Evolutionary conservation across 2,113 vertebrate genomes (phyloP).

Genomic region (Syngnathus typhle): DNA sequence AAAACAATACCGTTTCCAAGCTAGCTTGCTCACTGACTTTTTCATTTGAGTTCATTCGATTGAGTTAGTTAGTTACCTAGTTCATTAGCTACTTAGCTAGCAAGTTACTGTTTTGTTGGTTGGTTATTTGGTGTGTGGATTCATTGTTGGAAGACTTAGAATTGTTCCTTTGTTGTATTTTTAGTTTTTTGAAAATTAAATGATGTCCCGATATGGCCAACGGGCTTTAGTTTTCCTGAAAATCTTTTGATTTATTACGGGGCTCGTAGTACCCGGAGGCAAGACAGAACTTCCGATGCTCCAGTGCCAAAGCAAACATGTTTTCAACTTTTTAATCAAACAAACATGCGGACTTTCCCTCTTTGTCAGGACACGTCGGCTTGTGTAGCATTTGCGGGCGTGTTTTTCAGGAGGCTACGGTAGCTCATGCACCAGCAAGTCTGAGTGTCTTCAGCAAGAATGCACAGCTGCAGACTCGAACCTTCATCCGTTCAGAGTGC

Average conservation of each 20-base stretch:
- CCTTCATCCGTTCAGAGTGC: conserved; percentile 33
- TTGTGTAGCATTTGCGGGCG: background rate
- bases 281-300: background rate
- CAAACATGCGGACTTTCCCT: conserved; percentile 81
- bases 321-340: conserved; percentile 78
- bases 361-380: conserved; percentile 56
- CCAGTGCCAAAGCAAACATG: background rate
- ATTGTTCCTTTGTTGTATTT: too few species aligned
- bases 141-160: too few species aligned
- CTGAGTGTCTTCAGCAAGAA: conserved; percentile 56
- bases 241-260: conserved; percentile 92
- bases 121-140: too few species aligned
- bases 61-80: too few species aligned
- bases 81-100: background rate
- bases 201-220: background rate
- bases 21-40: background rate
- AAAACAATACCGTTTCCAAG: background rate
- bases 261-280: background rate
- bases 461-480: conserved; percentile 60
- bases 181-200: too few species aligned
- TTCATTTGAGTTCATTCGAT: background rate
- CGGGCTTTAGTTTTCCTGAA: conserved; percentile 61
- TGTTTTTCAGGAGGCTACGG: background rate
- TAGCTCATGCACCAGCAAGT: conserved; percentile 42
- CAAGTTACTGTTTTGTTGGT: too few species aligned